Conservation (phyloP, 2,113 vertebrate species). For the Guaruba guarouba region DNA sequence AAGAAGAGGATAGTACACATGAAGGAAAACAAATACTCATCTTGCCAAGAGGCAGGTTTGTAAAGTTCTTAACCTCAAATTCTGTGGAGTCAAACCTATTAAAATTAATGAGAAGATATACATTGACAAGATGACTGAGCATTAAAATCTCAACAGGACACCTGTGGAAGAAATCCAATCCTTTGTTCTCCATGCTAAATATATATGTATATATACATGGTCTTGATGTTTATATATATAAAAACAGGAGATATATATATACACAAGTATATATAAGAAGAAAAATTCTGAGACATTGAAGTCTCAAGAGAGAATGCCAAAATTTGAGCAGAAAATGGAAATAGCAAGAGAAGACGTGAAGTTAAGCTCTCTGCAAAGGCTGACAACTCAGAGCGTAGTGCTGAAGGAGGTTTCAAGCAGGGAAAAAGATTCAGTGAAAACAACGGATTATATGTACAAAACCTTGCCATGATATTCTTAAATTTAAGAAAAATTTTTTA, state of each 20-base stretch:
- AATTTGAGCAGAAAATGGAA: background rate
- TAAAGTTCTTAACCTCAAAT: background rate
- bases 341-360: background rate
- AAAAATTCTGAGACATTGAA: background rate
- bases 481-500: background rate
- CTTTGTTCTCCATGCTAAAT: background rate
- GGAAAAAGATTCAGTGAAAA: background rate
- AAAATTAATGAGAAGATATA: background rate
- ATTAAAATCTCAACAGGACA: slow-evolving; percentile 20
- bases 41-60: background rate
- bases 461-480: background rate
- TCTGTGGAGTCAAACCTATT: background rate
- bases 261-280: background rate
- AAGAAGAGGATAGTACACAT: background rate
- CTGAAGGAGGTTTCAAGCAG: background rate
- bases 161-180: background rate
- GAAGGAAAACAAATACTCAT: background rate
- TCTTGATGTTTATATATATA: background rate
- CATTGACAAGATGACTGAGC: slow-evolving; percentile 17
- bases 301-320: background rate
- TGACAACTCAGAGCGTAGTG: background rate
- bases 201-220: background rate
- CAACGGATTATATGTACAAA: background rate
- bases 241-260: background rate
- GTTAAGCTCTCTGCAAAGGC: background rate